phyloP scores from a whole-genome alignment of 1,140 invertebrate species.

The Dryas iulia region DNA sequence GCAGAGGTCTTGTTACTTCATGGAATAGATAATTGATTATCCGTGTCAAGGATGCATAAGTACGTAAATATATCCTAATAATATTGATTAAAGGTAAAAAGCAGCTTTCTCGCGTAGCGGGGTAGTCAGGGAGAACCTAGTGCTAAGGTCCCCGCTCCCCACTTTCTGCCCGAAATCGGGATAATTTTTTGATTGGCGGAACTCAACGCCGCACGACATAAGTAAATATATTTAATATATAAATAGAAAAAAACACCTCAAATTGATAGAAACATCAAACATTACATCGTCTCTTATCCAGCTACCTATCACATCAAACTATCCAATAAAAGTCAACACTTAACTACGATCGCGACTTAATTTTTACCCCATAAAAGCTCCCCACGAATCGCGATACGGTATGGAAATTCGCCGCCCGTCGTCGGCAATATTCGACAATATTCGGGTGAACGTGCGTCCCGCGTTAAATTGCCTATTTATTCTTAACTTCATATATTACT shows the following conservation, averaged over 20 bases:
- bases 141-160: no score
- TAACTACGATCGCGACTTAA: constrained; percentile 64
- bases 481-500: constrained; percentile 81
- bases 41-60: no score
- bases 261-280: not conserved
- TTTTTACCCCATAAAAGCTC: constrained; percentile 78
- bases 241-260: not conserved
- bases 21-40: no score
- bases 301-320: constrained; percentile 23
- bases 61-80: no score
- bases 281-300: not conserved
- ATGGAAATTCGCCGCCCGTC: constrained; percentile 73
- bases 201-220: no score
- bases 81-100: no score
- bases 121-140: no score
- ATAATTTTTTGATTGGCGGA: no score
- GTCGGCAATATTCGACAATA: constrained; percentile 77
- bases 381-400: constrained; percentile 73
- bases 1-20: no score
- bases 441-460: constrained; percentile 77
- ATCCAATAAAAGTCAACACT: constrained; percentile 66
- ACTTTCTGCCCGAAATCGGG: no score
- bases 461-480: constrained; percentile 81
- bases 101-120: no score
- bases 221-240: no score